These are phyloP conservation scores for Pocillopora grandis DNA, from an alignment of 92 coral and sea anemone species.

Conservation along the genomic window DNA sequence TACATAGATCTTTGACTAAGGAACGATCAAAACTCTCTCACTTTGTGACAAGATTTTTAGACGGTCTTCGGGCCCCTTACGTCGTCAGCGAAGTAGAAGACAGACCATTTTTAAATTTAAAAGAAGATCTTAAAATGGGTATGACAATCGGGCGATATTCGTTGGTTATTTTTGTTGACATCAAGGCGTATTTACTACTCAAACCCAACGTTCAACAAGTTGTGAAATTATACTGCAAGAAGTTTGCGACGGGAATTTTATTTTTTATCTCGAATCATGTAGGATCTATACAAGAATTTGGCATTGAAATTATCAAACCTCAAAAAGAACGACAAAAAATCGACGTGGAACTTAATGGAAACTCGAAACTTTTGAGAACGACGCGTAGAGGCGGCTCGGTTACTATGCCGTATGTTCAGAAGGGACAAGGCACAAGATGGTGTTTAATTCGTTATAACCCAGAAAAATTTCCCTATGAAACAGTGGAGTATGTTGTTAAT, in stretches of 20 bases:
- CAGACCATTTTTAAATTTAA: conserved; percentile 66
- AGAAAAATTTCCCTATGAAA: conserved; percentile 65
- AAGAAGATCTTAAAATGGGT: conserved; percentile 56
- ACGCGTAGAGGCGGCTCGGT: conserved; percentile 79
- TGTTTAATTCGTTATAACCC: conserved; percentile 73
- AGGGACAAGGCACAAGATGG: conserved; percentile 80
- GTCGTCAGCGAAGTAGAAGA: conserved; percentile 78
- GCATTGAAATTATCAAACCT: conserved; percentile 64
- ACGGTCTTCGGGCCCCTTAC: conserved; percentile 83
- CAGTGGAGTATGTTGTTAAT: conserved; percentile 68
- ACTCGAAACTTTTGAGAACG: conserved; percentile 73
- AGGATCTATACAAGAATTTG: conserved; percentile 79
- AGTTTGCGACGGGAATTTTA: conserved; percentile 76
- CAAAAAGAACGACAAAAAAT: conserved; percentile 68
- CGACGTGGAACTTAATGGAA: conserved; percentile 63
- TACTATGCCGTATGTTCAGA: conserved; percentile 62
- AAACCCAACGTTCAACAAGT: conserved; percentile 71
- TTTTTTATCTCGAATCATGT: conserved; percentile 81
- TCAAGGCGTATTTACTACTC: conserved; percentile 78
- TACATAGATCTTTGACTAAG: conserved; percentile 62
- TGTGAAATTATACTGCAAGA: conserved; percentile 78
- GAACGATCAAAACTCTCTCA: conserved; percentile 88
- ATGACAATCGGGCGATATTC: conserved; percentile 73
- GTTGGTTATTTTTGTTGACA: conserved; percentile 80
- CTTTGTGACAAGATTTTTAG: conserved; percentile 75